These are phyloP conservation scores for Urocolius indicus DNA, from an alignment of 2,113 vertebrate species.

Conservation along the genomic window DNA sequence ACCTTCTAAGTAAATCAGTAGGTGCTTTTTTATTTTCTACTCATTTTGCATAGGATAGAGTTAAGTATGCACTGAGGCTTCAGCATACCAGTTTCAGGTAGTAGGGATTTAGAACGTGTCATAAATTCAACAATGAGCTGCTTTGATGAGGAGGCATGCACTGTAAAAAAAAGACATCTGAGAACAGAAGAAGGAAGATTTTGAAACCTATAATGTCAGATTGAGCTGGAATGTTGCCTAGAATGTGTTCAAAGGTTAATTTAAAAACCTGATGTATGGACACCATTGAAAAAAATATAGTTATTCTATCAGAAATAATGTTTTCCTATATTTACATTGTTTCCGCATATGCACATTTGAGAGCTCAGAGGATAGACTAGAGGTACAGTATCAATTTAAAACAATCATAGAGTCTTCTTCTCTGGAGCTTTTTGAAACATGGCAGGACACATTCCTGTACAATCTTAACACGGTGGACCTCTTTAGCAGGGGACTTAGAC, in stretches of 20 bases:
- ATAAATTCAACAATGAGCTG: conserved; percentile 23
- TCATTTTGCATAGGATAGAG: background rate
- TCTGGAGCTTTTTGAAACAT: no score
- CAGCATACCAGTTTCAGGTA: background rate
- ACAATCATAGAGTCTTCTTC: background rate
- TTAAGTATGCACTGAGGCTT: background rate
- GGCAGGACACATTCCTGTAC: no score
- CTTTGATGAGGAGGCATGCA: background rate
- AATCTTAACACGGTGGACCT: no score
- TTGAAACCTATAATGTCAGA: background rate
- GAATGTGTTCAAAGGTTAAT: background rate
- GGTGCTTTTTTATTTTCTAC: background rate
- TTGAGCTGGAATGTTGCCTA: background rate
- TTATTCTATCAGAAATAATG: background rate
- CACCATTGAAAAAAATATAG: background rate
- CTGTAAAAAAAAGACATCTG: background rate
- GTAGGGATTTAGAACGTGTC: background rate
- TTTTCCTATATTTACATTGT: background rate
- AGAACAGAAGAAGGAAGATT: background rate
- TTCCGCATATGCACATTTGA: background rate
- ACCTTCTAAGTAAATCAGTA: background rate
- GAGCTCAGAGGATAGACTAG: background rate
- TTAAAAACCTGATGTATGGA: background rate
- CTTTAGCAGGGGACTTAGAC: no score
- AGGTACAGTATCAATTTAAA: background rate